Conservation (phyloP, 2,797 vertebrate genomes). For the Lacerta agilis region DNA sequence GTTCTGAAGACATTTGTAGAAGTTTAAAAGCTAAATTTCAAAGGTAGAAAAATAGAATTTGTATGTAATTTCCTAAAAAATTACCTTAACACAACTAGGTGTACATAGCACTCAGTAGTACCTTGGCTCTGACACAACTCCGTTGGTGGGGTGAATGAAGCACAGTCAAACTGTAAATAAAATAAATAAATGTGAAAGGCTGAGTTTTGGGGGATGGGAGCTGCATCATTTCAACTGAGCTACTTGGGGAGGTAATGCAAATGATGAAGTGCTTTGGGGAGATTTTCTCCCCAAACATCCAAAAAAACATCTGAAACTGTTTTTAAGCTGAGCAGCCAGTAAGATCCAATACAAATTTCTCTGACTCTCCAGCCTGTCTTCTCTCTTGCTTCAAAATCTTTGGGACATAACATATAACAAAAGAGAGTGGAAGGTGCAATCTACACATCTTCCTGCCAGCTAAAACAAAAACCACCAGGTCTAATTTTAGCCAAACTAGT, state of each 20-base stretch:
- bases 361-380: not conserved
- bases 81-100: not conserved
- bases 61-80: not conserved
- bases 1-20: not conserved
- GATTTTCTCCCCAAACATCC: not conserved
- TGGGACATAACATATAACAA: not conserved
- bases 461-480: not conserved
- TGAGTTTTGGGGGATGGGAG: not conserved
- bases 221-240: not conserved
- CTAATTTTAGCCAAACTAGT: not conserved
- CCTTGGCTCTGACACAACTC: not conserved
- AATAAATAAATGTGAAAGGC: not conserved
- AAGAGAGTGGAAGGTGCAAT: not conserved
- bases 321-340: not conserved
- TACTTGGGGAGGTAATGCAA: not conserved
- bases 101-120: not conserved
- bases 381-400: not conserved
- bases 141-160: too few relatives aligned
- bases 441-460: not conserved
- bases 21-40: not conserved
- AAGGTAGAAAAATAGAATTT: not conserved
- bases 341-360: not conserved
- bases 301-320: not conserved
- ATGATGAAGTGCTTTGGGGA: not conserved
- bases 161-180: not conserved